A percentile compares a stretch with the other conserved stretches of the same genome.
Evolutionary conservation across 2,888 invertebrate genomes (phyloP).

Genomic region (Hirtodrosophila histrioides): DNA sequence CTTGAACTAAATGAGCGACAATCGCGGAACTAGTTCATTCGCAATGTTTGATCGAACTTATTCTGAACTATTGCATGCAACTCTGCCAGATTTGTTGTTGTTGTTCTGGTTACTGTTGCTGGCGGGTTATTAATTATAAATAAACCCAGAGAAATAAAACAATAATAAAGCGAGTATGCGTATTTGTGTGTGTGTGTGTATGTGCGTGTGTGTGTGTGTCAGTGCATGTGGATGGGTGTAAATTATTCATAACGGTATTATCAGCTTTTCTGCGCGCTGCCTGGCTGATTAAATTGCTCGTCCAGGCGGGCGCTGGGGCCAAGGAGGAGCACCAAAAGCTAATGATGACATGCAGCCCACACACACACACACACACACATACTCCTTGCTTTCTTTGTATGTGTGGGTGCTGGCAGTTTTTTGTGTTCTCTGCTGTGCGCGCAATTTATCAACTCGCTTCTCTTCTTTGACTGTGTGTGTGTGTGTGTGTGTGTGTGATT

Average conservation of each 20-base stretch:
- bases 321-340: conserved; percentile 43
- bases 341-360: conserved; percentile 51
- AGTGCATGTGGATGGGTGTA: conserved; percentile 29
- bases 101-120: conserved; percentile 21
- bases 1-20: too few relatives aligned
- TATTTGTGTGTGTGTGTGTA: conserved; percentile 10
- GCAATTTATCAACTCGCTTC: conserved; percentile 69
- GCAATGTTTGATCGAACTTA: too few relatives aligned
- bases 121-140: conserved; percentile 67
- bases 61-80: too few relatives aligned
- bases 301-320: conserved; percentile 16
- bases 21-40: too few relatives aligned
- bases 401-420: conserved; percentile 16
- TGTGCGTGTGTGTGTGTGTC: conserved; percentile 2
- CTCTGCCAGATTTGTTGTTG: conserved; percentile 15
- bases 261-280: conserved; percentile 67
- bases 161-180: conserved; percentile 42
- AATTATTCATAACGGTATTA: conserved; percentile 79
- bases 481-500: conserved; percentile 10
- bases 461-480: conserved; percentile 10
- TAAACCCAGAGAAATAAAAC: conserved; percentile 46
- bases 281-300: conserved; percentile 75
- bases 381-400: conserved; percentile 11
- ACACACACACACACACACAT: conserved; percentile 4
- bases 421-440: conserved; percentile 24